Evolutionary conservation across 2,888 invertebrate species (phyloP).

Genomic region (Tenthredo amoena): DNA sequence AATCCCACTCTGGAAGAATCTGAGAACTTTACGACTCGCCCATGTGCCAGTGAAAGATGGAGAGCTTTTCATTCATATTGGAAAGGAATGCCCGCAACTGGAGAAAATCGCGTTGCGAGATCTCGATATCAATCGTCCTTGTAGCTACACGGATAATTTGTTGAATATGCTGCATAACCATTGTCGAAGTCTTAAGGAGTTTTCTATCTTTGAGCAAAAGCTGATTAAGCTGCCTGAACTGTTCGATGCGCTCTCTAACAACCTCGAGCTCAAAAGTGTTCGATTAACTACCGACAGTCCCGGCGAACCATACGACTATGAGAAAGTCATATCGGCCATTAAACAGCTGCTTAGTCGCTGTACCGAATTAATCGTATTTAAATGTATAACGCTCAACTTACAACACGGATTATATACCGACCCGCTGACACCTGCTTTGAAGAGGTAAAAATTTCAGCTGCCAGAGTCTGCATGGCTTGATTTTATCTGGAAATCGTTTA

Average conservation of each 20-base stretch:
- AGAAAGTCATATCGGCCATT: not conserved
- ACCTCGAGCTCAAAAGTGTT: not conserved
- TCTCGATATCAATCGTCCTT: not conserved
- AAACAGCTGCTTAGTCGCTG: not conserved
- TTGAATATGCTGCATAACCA: not conserved
- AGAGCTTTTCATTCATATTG: slow-evolving; percentile 15
- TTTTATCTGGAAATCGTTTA: too few relatives aligned
- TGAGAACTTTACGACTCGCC: not conserved
- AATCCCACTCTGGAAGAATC: not conserved
- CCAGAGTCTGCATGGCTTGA: too few relatives aligned
- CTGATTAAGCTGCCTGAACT: too few relatives aligned
- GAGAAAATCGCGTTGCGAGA: not conserved
- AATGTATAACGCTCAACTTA: not conserved
- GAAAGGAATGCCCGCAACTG: slow-evolving; percentile 9
- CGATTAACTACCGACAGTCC: not conserved
- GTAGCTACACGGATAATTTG: slow-evolving; percentile 3
- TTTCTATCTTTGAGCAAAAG: too few relatives aligned
- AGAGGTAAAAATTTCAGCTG: not conserved
- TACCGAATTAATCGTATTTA: not conserved
- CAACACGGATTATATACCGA: not conserved
- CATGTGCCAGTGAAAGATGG: slow-evolving; percentile 26
- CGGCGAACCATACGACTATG: not conserved
- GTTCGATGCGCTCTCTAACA: too few relatives aligned
- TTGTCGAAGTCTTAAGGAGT: too few relatives aligned
- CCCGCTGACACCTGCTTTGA: not conserved